Percentiles rank a stretch among this genome's conserved stretches.
phyloP scores from a whole-genome alignment of 2,888 invertebrate species.

The Choristoneura rosaceana region DNA sequence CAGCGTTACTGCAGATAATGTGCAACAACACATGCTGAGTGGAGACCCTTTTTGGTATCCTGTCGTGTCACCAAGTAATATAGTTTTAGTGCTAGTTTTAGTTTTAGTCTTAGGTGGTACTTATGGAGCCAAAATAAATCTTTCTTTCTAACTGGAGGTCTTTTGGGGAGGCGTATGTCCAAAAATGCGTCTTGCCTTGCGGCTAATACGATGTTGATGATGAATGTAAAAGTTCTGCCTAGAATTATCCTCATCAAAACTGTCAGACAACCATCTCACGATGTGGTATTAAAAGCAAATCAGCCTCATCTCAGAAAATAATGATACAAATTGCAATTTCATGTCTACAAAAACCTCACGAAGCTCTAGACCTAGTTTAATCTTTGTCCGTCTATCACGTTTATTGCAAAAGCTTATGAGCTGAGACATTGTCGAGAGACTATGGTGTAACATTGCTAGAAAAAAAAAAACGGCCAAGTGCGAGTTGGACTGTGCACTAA shows the following conservation, averaged over 20 bases:
- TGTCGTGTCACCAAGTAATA: too few relatives aligned
- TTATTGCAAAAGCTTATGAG: constrained; percentile 49
- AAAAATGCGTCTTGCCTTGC: too few relatives aligned
- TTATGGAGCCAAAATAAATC: too few relatives aligned
- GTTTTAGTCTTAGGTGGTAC: too few relatives aligned
- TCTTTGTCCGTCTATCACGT: constrained; percentile 43
- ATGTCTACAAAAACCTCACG: constrained; percentile 33
- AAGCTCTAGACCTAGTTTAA: constrained; percentile 13
- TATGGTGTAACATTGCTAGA: neutral
- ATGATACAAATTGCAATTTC: constrained; percentile 36
- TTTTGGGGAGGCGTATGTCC: too few relatives aligned
- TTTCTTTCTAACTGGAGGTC: too few relatives aligned
- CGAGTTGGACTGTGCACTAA: too few relatives aligned
- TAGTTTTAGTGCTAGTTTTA: too few relatives aligned
- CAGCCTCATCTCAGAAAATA: constrained; percentile 20
- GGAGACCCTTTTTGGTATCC: too few relatives aligned
- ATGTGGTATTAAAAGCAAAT: constrained; percentile 11
- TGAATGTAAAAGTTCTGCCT: neutral
- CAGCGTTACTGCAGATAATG: too few relatives aligned
- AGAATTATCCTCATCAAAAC: neutral
- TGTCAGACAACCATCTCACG: constrained; percentile 1
- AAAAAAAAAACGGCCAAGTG: neutral
- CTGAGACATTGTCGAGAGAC: neutral
- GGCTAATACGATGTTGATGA: too few relatives aligned
- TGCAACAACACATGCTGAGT: too few relatives aligned